phyloP scores from a whole-genome alignment of 2,888 invertebrate species.

The Sylvicola cinctus region DNA sequence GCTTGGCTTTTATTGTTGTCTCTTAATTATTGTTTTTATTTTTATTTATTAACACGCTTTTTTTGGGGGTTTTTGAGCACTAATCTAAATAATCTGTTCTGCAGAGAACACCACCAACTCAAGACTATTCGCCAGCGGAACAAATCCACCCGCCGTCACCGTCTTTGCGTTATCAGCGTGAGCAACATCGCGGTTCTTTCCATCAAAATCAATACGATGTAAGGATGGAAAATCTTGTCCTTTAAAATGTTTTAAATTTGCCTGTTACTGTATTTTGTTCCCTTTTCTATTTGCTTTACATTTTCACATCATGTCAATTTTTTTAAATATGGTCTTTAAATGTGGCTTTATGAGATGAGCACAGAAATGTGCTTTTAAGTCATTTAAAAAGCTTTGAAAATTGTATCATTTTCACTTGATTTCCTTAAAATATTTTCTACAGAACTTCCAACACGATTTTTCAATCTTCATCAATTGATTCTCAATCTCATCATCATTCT shows the following conservation, averaged over 20 bases:
- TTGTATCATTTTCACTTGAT: too few relatives aligned
- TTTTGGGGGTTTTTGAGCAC: background rate
- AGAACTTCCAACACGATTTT: too few relatives aligned
- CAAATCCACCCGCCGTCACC: constrained; percentile 19
- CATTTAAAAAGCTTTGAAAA: too few relatives aligned
- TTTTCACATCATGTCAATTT: too few relatives aligned
- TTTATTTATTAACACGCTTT: background rate
- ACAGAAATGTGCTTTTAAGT: too few relatives aligned
- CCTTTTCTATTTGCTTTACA: background rate
- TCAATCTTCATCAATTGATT: too few relatives aligned
- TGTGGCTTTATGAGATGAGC: too few relatives aligned
- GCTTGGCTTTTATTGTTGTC: too few relatives aligned
- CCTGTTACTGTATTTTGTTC: background rate
- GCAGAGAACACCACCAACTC: constrained; percentile 13
- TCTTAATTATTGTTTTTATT: background rate
- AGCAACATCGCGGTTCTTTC: constrained; percentile 20
- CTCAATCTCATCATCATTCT: too few relatives aligned
- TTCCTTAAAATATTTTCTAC: too few relatives aligned
- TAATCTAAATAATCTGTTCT: background rate
- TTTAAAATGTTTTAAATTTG: background rate
- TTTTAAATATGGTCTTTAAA: too few relatives aligned
- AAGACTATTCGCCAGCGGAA: constrained; percentile 16
- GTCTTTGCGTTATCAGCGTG: constrained; percentile 20
- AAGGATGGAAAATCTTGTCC: constrained; percentile 11
- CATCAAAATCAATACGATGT: constrained; percentile 25